Evolutionary conservation across 2,113 vertebrate species (phyloP).

Genomic region (Oreochromis niloticus): DNA sequence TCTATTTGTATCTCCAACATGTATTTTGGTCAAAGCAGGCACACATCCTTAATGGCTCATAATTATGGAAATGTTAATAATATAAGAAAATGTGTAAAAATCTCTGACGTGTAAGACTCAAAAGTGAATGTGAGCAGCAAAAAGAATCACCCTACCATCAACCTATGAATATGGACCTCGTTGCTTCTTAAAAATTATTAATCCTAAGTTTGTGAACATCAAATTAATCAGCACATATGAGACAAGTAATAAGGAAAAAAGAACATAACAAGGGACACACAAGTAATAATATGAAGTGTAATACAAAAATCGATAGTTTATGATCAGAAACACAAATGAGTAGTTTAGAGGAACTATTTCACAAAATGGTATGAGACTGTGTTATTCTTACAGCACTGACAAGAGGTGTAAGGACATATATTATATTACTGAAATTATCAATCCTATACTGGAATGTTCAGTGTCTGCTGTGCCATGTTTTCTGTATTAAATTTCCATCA

Average conservation of each 20-base stretch:
- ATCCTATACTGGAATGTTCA: not conserved
- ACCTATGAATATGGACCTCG: not conserved
- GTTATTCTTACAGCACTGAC: not conserved
- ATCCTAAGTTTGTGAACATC: not conserved
- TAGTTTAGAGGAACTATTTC: not conserved
- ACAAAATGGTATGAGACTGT: not conserved
- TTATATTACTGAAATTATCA: rapidly evolving
- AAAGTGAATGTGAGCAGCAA: not conserved
- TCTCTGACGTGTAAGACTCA: not conserved
- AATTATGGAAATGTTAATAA: not conserved
- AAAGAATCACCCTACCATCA: not conserved
- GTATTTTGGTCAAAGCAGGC: not conserved
- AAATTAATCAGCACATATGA: not conserved
- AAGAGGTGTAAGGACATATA: not conserved
- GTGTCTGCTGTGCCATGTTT: not conserved
- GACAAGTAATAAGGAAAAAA: not conserved
- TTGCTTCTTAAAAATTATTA: not conserved
- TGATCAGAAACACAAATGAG: not conserved
- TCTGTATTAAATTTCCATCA: not conserved
- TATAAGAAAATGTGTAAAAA: not conserved
- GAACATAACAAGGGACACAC: rapidly evolving
- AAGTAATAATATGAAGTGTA: not conserved
- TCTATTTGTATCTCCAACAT: not conserved
- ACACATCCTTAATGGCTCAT: not conserved
- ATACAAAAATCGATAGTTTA: not conserved